Base-by-base conservation (phyloP, 1,140 invertebrate species). In the Drosophila kikkawai region DNA sequence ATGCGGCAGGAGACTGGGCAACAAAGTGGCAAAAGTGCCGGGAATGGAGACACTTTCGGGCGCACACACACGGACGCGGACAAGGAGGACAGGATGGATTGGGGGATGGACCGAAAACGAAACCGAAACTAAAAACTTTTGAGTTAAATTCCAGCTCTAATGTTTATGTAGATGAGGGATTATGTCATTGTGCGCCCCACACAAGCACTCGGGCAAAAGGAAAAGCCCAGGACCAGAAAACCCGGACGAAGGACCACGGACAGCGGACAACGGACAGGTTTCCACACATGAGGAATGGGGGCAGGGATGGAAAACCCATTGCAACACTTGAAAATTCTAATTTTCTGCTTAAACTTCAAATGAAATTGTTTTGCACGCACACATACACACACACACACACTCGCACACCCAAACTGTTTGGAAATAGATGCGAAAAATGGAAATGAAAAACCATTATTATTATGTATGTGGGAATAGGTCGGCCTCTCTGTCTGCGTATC, bases 41-140 rank as follows among this genome's bases (percentile, higher is more conserved):
- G 65, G 26, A 56, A 64, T 42, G 69, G 66, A 84, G 81, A 87
- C 82, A 87, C 79, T 85, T 85, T 79, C 17, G 50, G 75, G 41
- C 50, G 29, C 58, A 44, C 47, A 66, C 42, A 75, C 39, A 44
- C 26, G 26, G 26, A 29, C 26, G 26, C 26, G 26, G 5, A 29
- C 39, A 19, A 15, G 50, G 71, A 34, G 3, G 3, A 34, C 11
- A 12, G 70, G 19, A 29, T 32, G 44, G 13, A 51, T 76, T 26
- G 63, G 80, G 48, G 70, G 68, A 64, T 88, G 84, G 83, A 88
- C 85, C 74, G 65, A 90, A 88, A 88, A 82, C 81, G 85, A 85
- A 90, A 90, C 85, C 86, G 84, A 91, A 91, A 90, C 85, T 90
- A 91, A 90, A 90, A 90, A 90, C 82, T 90, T 90, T 90, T 90